A percentile compares a stretch with the other conserved stretches of the same genome.
Conservation (phyloP, 2,797 vertebrate genomes). For the Chaunax sp. region DNA sequence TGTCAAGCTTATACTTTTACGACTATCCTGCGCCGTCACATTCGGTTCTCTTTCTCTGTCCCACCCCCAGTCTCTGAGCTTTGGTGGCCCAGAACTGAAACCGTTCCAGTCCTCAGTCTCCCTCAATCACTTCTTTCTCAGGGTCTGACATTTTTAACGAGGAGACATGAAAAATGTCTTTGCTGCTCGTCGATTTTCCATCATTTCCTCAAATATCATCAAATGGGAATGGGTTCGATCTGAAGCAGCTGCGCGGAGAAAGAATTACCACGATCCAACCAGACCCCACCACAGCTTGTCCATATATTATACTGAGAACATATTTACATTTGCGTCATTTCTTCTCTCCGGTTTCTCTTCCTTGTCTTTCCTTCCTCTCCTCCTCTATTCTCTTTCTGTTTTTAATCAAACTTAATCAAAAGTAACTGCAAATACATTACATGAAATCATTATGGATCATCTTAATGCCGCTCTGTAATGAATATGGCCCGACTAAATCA, state of each 20-base stretch:
- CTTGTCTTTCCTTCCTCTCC: background rate
- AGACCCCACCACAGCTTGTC: background rate
- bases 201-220: background rate
- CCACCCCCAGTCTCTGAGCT: background rate
- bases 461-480: slow-evolving; percentile 52
- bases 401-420: slow-evolving; percentile 26
- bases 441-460: slow-evolving; percentile 46
- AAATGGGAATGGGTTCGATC: background rate
- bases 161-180: background rate
- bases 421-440: slow-evolving; percentile 47
- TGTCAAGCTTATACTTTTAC: no score
- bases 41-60: no score
- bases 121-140: background rate
- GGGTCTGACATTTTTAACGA: background rate
- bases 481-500: slow-evolving; percentile 51
- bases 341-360: background rate
- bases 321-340: background rate
- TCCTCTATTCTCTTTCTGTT: slow-evolving; percentile 3
- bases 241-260: no score
- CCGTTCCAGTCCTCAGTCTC: background rate
- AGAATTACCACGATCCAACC: background rate
- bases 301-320: background rate
- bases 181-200: background rate
- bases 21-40: no score
- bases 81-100: background rate